Conservation (phyloP, 2,113 vertebrate species). For the Vimba vimba region DNA sequence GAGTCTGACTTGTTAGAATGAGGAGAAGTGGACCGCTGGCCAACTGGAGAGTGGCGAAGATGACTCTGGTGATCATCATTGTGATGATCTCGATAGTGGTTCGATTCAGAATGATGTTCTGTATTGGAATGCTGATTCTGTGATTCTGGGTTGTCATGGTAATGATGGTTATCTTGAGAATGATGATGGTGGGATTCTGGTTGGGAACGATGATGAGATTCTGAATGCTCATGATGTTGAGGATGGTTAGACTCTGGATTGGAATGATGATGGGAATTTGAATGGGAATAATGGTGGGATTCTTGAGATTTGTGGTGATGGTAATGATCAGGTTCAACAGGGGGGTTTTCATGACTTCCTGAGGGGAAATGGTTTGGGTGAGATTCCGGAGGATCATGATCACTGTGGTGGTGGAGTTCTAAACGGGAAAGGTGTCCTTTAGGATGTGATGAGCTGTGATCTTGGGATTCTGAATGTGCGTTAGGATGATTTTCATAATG, state of each 20-base stretch:
- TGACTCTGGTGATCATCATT: slow-evolving; percentile 32
- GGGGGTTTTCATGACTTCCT: slow-evolving; percentile 7
- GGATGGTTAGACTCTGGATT: slow-evolving; percentile 10
- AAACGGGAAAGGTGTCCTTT: not conserved
- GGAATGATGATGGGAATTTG: slow-evolving; percentile 11
- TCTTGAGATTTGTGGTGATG: slow-evolving; percentile 11
- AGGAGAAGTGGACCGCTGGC: slow-evolving; percentile 43
- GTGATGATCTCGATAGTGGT: slow-evolving; percentile 30
- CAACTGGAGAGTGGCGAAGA: slow-evolving; percentile 47
- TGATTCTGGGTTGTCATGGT: slow-evolving; percentile 1
- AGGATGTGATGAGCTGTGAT: not conserved
- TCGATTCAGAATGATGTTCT: slow-evolving; percentile 23
- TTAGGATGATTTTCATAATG: not conserved
- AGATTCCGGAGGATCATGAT: slow-evolving; percentile 1
- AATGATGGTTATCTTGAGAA: slow-evolving; percentile 8
- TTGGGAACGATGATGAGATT: slow-evolving; percentile 17
- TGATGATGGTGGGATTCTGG: slow-evolving; percentile 14
- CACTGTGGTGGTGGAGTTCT: slow-evolving; percentile 19
- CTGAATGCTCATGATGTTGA: slow-evolving; percentile 16
- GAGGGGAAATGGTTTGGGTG: not conserved
- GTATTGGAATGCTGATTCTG: slow-evolving; percentile 1
- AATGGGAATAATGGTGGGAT: slow-evolving; percentile 18
- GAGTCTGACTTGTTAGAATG: slow-evolving; percentile 58
- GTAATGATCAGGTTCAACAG: slow-evolving; percentile 7
- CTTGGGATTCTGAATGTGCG: not conserved